Base-by-base conservation (phyloP, 2,888 invertebrate genomes). In the Galerucella pusilla region DNA sequence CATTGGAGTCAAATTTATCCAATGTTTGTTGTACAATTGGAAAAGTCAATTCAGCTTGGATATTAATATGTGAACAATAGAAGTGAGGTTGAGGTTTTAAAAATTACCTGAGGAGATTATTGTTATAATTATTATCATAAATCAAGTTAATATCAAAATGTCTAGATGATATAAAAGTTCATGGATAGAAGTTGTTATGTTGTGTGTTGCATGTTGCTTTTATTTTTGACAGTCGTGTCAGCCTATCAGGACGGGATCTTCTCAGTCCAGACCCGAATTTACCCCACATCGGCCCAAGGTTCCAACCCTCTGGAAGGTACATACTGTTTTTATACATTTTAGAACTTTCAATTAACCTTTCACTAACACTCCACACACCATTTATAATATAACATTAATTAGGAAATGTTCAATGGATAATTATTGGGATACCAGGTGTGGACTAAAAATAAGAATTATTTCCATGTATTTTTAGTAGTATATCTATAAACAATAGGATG, bases 271-370 rank as follows among this genome's bases (percentile, higher is more conserved):
- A 95, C 87, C 91, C 93, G 85, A 92, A 92, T 84, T 92, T 95
- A 90, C 96, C 96, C 82, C 96, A 96, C 90, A 94, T 94, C 89
- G 96, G 96, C 84, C 96, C 96, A 82, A 91, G 96, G 87, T 96
- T 96, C 91, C 94, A 95, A 89, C 92, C 95, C 80, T 92, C 92
- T 91, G 94, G 94, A 91, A 94, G 94, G 94, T 94, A 91, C 87
- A 88, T 76, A 69, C 63, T 65, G 85, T 82, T 82, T 78, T 75
- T 76, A 76, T 75, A 68, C 73, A 77, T 76, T 52, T 61, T 73
- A 54, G 16, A 45, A 16, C 42, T 46, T 70, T 57, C 60, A 11
- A 65, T 14, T 59, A 71, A 71, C 65, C 28, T 28, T 45, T 64
- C 25, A 65, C 60, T 68, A 71, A 77, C 75, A 71, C 66, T 75